Conservation (phyloP, 2,113 vertebrate genomes). For the Dicaeum eximium region DNA sequence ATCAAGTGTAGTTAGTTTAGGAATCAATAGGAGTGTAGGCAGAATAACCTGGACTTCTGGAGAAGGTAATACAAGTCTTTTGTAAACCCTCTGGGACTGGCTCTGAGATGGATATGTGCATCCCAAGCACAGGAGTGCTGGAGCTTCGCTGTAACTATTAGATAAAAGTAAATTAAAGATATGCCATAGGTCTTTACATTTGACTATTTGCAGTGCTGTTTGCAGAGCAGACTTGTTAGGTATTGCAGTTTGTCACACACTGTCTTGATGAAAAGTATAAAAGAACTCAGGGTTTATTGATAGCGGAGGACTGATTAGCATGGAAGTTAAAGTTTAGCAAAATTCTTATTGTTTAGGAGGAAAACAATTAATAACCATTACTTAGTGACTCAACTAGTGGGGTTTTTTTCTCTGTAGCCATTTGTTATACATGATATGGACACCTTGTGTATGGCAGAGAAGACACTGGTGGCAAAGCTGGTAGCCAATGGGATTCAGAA, state of each 20-base stretch:
- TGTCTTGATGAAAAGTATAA: neutral
- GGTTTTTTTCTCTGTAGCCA: slow-evolving; percentile 73
- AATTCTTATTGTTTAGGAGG: neutral
- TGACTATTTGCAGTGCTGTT: neutral
- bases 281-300: neutral
- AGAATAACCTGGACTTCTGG: slow-evolving; percentile 14
- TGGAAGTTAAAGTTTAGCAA: neutral
- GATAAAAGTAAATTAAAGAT: neutral
- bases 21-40: neutral
- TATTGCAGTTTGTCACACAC: neutral
- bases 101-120: neutral
- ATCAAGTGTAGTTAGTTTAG: slow-evolving; percentile 30
- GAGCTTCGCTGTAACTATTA: neutral
- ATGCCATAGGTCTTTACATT: neutral
- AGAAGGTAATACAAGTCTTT: slow-evolving; percentile 6
- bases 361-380: neutral
- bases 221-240: neutral
- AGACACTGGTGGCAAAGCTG: slow-evolving; percentile 91
- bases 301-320: neutral
- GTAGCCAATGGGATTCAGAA: slow-evolving; percentile 86
- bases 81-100: neutral
- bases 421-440: slow-evolving; percentile 99
- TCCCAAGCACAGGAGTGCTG: neutral
- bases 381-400: neutral
- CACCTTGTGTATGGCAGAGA: slow-evolving; percentile 92